Percentiles rank a stretch among this genome's conserved stretches.
Conservation (phyloP, 1,140 invertebrate genomes). For the Onthophagus taurus region DNA sequence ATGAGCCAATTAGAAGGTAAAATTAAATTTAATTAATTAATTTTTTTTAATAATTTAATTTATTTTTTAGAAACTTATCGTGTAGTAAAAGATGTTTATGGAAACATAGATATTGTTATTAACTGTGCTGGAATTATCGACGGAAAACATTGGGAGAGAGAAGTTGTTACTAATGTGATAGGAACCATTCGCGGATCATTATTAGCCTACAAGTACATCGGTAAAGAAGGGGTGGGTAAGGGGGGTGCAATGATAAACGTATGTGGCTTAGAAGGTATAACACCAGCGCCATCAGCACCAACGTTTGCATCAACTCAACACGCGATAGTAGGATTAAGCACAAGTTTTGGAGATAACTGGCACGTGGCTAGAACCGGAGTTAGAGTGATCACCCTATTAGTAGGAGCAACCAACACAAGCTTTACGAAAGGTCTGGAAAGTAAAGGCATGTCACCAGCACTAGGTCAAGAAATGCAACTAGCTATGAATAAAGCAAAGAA, state of each 20-base stretch:
- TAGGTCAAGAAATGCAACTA: constrained; percentile 23
- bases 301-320: constrained; percentile 22
- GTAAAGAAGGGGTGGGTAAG: constrained; percentile 17
- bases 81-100: constrained; percentile 19
- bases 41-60: neutral
- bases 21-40: neutral
- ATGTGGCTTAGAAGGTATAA: constrained; percentile 22
- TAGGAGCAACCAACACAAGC: constrained; percentile 42
- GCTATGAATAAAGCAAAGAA: constrained; percentile 19
- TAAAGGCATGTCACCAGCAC: constrained; percentile 24
- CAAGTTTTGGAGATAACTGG: constrained; percentile 36
- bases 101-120: constrained; percentile 28
- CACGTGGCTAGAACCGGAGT: constrained; percentile 44
- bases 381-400: constrained; percentile 46
- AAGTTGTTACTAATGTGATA: constrained; percentile 28
- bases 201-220: constrained; percentile 19
- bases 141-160: constrained; percentile 28
- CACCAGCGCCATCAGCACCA: constrained; percentile 23
- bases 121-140: constrained; percentile 28
- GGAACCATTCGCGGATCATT: constrained; percentile 22
- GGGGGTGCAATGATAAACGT: constrained; percentile 30
- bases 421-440: constrained; percentile 41
- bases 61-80: constrained; percentile 25
- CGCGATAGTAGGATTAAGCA: constrained; percentile 26
- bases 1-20: constrained; percentile 20